phyloP scores from a whole-genome alignment of 2,797 vertebrate genomes.

The Girardinus metallicus region DNA sequence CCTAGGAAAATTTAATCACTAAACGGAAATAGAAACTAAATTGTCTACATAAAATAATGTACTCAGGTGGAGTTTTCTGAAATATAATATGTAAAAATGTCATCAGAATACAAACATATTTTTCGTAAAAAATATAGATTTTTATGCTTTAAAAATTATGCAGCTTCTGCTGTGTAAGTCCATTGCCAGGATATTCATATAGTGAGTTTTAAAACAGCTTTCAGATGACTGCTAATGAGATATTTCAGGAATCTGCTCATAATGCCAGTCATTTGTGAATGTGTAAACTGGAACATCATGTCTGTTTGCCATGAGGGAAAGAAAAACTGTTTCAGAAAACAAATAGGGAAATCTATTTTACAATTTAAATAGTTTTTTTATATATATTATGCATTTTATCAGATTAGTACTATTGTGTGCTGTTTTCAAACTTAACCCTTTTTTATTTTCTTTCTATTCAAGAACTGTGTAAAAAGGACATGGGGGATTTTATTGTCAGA shows the following conservation, averaged over 20 bases:
- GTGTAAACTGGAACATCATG: constrained; percentile 24
- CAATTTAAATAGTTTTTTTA: background rate
- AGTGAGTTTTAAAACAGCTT: constrained; percentile 18
- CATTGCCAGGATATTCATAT: background rate
- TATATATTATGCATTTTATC: background rate
- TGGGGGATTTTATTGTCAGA: background rate
- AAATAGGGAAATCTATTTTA: constrained; percentile 1
- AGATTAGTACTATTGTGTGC: background rate
- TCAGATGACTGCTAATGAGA: constrained; percentile 30
- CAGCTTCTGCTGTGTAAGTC: background rate
- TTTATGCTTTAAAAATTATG: background rate
- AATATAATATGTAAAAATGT: background rate
- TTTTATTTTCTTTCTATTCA: background rate
- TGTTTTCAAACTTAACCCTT: background rate
- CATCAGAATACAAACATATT: background rate
- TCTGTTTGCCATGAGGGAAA: constrained; percentile 24
- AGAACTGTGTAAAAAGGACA: background rate
- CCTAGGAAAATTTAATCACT: background rate
- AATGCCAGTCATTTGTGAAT: constrained; percentile 35
- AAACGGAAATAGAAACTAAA: background rate
- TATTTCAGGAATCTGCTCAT: constrained; percentile 30
- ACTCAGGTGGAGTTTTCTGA: background rate
- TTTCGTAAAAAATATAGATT: background rate
- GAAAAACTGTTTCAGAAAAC: constrained; percentile 11
- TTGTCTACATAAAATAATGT: background rate